phyloP scores from a whole-genome alignment of 2,888 invertebrate species.

The Scaptodrosophila latifasciaeformis region DNA sequence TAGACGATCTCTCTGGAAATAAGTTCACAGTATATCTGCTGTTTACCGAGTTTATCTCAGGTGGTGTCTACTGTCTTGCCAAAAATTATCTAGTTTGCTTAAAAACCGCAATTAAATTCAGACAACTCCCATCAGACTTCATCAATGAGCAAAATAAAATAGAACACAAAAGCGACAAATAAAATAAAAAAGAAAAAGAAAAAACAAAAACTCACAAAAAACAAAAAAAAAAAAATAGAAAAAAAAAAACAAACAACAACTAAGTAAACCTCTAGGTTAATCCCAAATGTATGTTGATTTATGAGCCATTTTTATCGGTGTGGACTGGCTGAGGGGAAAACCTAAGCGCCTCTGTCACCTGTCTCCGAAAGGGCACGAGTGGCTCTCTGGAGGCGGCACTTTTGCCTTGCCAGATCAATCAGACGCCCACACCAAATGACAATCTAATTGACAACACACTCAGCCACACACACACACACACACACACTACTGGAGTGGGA shows the following conservation, averaged over 20 bases:
- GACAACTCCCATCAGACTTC: slow-evolving; percentile 23
- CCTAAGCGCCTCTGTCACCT: slow-evolving; percentile 37
- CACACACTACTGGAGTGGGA: too few species aligned
- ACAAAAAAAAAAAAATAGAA: background rate
- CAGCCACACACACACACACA: too few species aligned
- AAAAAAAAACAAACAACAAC: slow-evolving; percentile 10
- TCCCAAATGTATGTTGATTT: slow-evolving; percentile 52
- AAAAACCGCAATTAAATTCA: background rate
- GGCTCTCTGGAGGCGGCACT: slow-evolving; percentile 29
- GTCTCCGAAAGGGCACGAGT: too few species aligned
- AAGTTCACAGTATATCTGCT: too few species aligned
- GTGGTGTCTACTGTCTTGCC: too few species aligned
- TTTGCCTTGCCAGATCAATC: slow-evolving; percentile 53
- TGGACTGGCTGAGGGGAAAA: slow-evolving; percentile 30
- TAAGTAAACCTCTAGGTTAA: too few species aligned
- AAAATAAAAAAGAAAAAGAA: too few species aligned
- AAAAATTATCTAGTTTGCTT: too few species aligned
- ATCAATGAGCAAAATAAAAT: slow-evolving; percentile 38
- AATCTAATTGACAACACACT: slow-evolving; percentile 58
- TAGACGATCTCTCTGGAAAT: too few species aligned
- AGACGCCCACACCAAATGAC: slow-evolving; percentile 44
- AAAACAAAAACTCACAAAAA: background rate
- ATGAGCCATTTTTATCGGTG: slow-evolving; percentile 50
- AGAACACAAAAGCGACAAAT: slow-evolving; percentile 30
- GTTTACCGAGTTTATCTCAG: too few species aligned